Base-by-base conservation (phyloP, 2,888 invertebrate species). In the Volucella zonaria region DNA sequence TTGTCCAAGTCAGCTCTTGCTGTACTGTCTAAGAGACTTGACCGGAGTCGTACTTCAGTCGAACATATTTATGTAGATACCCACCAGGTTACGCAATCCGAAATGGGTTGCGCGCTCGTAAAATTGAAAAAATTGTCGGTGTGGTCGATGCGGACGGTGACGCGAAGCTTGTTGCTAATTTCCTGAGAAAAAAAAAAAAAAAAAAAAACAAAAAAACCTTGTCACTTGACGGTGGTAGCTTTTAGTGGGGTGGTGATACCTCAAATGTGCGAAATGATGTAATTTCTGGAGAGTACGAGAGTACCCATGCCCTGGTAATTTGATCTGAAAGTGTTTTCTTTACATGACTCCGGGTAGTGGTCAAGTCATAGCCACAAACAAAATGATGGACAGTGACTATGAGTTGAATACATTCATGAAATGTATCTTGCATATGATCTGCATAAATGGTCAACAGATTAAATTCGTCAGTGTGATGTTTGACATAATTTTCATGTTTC, bases 341-440 rank as follows among this genome's bases (percentile, higher is more conserved):
- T 31, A 31, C 31, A 4, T 6, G 31, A 31, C 18, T 31, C 15
- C 10, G 40, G 11, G 12, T 8, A 49, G 12, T 51, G 14, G 14
- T 23, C 31, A 14, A 14, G 54, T 11, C n/a, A 49, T 12, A 14
- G 2, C 12, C 14, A 14, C 49, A 12, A n/a, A 14, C 45, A 45
- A 49, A 49, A 49, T 49, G 14, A 49, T 49, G 49, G 6, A 31
- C 8, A 49, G 23, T 38, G 43, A 3, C 15, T 56, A 14, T 67
- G 66, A 59, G 45, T 18, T 31, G 14, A 80, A 54, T 58, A 10
- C 49, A 49, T 74, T 47, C 45, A 45, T 43, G n/a, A 42, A 31
- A 31, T 31, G 42, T 73, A 79, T 78, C 78, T 31, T 74, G 64
- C 68, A 82, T 75, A 73, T 18, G 79, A 79, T 82, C 67, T 74